Evolutionary conservation across 2,113 vertebrate species (phyloP).

Genomic region (Pelecanus crispus): DNA sequence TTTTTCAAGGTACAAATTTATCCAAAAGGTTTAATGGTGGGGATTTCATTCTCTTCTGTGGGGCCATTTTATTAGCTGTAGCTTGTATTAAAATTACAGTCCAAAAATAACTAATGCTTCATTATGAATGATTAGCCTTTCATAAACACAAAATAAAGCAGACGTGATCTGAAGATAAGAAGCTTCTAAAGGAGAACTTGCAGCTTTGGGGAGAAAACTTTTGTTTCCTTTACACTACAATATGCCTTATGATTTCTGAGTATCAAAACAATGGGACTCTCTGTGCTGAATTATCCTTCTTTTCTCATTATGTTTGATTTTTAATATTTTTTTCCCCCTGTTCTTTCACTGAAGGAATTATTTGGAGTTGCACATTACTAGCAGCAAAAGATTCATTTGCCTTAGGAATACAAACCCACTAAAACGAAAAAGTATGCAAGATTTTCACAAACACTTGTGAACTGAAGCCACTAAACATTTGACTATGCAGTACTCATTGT

Average conservation of each 20-base stretch:
- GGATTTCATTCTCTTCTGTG: neutral
- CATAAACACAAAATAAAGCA: neutral
- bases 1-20: neutral
- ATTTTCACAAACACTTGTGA: neutral
- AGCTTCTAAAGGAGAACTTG: neutral
- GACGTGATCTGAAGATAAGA: neutral
- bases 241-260: neutral
- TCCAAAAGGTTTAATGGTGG: neutral
- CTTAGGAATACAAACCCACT: neutral
- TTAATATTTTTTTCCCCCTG: neutral
- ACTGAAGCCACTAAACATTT: neutral
- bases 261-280: neutral
- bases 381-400: neutral
- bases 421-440: neutral
- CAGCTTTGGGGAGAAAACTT: neutral
- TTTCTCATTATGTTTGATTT: slow-evolving; percentile 18
- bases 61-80: neutral
- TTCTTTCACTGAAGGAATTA: neutral
- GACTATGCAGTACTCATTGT: neutral
- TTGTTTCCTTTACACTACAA: neutral
- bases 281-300: neutral
- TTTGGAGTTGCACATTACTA: neutral
- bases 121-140: neutral
- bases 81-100: neutral
- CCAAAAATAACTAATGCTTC: neutral